Percentiles rank a stretch among this genome's conserved stretches.
These are phyloP conservation scores for Barypeithes pellucidus DNA, from an alignment of 2,888 invertebrate genomes.

Conservation along the genomic window DNA sequence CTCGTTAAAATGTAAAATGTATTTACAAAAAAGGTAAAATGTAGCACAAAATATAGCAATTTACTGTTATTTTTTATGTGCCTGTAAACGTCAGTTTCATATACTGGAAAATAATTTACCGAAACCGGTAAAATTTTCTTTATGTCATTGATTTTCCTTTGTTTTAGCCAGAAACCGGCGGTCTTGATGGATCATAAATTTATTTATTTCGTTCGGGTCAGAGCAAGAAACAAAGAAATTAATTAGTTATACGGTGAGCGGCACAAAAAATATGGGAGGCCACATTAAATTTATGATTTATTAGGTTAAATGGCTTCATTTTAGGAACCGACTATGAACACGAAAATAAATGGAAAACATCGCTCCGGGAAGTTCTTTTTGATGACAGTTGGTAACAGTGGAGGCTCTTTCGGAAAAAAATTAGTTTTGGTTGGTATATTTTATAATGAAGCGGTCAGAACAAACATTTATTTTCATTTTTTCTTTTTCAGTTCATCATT, in stretches of 20 bases:
- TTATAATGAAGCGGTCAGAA: too few species aligned
- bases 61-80: slow-evolving; percentile 32
- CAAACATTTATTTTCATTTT: too few species aligned
- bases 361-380: background rate
- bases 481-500: too few species aligned
- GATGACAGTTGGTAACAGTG: background rate
- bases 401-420: background rate
- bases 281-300: slow-evolving; percentile 15
- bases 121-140: slow-evolving; percentile 19
- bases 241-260: slow-evolving; percentile 7
- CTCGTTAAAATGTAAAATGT: background rate
- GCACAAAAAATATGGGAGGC: background rate
- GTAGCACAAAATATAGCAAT: slow-evolving; percentile 8
- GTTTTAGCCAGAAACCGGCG: background rate
- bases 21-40: background rate
- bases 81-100: slow-evolving; percentile 43
- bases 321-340: slow-evolving; percentile 3
- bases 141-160: slow-evolving; percentile 24
- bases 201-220: slow-evolving; percentile 39
- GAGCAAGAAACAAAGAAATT: slow-evolving; percentile 32
- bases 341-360: slow-evolving; percentile 1
- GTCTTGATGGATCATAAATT: slow-evolving; percentile 39
- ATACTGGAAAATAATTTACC: slow-evolving; percentile 27
- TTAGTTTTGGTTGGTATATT: too few species aligned
- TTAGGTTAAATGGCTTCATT: slow-evolving; percentile 13